Base-by-base conservation (phyloP, 2,888 invertebrate genomes). In the Marronus borbonicus region DNA sequence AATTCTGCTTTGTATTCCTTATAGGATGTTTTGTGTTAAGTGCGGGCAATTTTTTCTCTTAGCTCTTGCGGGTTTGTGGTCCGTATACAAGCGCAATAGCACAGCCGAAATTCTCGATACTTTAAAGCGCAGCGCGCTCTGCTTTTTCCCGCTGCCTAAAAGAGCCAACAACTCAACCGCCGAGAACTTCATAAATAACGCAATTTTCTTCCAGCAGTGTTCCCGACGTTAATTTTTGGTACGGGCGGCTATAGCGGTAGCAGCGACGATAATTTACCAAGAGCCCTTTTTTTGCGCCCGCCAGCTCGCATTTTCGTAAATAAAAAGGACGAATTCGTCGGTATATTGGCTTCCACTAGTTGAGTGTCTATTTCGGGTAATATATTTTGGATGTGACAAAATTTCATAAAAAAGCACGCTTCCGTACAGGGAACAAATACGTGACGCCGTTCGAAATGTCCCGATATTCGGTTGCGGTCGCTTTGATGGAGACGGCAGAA, bases 331-430 rank as follows among this genome's bases (percentile, higher is more conserved):
- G 58, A 72, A 72, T 72, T 72, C 58, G 72, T 28, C 55, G n/a
- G 55, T 72, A 36, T 72, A 72, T 72, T 60, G 72, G 58, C 72
- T 72, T 72, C 72, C 55, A 72, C 72, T 72, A 72, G 72, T 72
- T 72, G 72, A 72, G 72, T 58, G 58, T 39, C 72, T 72, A 72
- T 72, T 72, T 50, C 62, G 66, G 72, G 58, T 58, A 72, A 72
- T 72, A 72, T 72, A 72, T 72, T 72, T 72, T 31, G 72, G 72
- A 72, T 72, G 72, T 72, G 72, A 72, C 72, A 72, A 72, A 72
- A 72, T 72, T 72, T 72, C 72, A 72, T 72, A 72, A 72, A 24
- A 72, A 72, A 58, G 60, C 17, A 72, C 55, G 58, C 55, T 39
- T 58, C 17, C 55, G 17, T 58, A 58, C 39, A 17, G 31, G 72